phyloP scores from a whole-genome alignment of 1,140 invertebrate genomes.

The Lepeophtheirus salmonis region DNA sequence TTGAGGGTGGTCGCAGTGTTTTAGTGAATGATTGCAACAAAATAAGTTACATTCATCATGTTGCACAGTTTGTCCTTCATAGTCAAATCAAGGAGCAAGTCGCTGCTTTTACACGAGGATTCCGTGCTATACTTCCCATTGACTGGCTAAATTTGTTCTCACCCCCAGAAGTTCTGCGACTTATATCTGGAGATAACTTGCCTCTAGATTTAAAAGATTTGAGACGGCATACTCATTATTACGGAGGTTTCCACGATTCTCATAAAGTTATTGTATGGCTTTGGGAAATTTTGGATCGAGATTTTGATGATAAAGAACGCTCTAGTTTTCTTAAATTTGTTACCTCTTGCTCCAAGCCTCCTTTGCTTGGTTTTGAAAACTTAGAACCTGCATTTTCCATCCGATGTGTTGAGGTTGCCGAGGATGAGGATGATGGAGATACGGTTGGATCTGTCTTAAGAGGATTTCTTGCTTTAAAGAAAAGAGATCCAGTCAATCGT shows the following conservation, averaged over 20 bases:
- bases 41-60: slow-evolving; percentile 91
- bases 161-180: slow-evolving; percentile 75
- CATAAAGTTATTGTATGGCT: slow-evolving; percentile 94
- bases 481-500: slow-evolving; percentile 78
- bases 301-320: slow-evolving; percentile 55
- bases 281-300: slow-evolving; percentile 92
- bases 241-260: slow-evolving; percentile 95
- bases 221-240: slow-evolving; percentile 85
- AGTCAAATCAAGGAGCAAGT: slow-evolving; percentile 82
- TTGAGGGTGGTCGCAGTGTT: slow-evolving; percentile 77
- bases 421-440: slow-evolving; percentile 93
- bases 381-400: slow-evolving; percentile 97
- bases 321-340: slow-evolving; percentile 57
- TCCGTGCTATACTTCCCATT: slow-evolving; percentile 78
- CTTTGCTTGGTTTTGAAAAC: slow-evolving; percentile 86
- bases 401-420: slow-evolving; percentile 92
- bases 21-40: slow-evolving; percentile 91
- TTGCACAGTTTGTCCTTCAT: slow-evolving; percentile 96
- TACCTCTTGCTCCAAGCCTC: slow-evolving; percentile 94
- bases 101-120: slow-evolving; percentile 83
- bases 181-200: slow-evolving; percentile 77
- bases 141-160: slow-evolving; percentile 93
- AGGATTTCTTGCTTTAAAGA: slow-evolving; percentile 91
- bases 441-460: slow-evolving; percentile 52
- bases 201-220: slow-evolving; percentile 77